Conservation (phyloP, 1,140 invertebrate genomes). For the Scaptomyza hsui region DNA sequence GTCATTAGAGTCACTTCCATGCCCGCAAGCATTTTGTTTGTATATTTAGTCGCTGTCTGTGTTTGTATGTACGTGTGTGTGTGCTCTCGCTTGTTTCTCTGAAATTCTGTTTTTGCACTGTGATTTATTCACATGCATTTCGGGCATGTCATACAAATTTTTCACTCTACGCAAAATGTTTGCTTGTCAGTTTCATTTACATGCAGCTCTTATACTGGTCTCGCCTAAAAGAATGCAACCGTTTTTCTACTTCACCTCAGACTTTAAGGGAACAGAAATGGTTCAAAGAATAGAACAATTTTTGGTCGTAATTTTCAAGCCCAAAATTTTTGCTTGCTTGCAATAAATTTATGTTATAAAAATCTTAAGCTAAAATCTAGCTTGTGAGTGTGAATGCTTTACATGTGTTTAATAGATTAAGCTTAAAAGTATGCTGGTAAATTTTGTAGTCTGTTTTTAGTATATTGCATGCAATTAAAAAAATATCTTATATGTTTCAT, state of each 20-base stretch:
- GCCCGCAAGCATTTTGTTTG: conserved; percentile 12
- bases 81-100: neutral
- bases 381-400: no score
- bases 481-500: no score
- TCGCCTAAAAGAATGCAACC: conserved; percentile 55
- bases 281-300: no score
- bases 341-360: no score
- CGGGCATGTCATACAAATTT: conserved; percentile 7
- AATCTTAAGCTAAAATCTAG: no score
- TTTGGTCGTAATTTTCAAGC: no score
- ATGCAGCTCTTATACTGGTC: conserved; percentile 30
- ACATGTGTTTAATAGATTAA: no score
- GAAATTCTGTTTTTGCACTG: conserved; percentile 7
- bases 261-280: no score
- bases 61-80: neutral
- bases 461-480: no score
- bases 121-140: conserved; percentile 32
- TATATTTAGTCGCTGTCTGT: conserved; percentile 5
- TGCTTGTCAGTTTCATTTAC: neutral
- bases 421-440: no score
- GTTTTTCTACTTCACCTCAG: neutral
- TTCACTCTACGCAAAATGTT: conserved; percentile 6
- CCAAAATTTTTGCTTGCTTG: neutral
- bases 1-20: conserved; percentile 9
- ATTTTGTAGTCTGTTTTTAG: no score